Evolutionary conservation across 2,797 vertebrate species (phyloP).

Genomic region (Pteropus rufus): DNA sequence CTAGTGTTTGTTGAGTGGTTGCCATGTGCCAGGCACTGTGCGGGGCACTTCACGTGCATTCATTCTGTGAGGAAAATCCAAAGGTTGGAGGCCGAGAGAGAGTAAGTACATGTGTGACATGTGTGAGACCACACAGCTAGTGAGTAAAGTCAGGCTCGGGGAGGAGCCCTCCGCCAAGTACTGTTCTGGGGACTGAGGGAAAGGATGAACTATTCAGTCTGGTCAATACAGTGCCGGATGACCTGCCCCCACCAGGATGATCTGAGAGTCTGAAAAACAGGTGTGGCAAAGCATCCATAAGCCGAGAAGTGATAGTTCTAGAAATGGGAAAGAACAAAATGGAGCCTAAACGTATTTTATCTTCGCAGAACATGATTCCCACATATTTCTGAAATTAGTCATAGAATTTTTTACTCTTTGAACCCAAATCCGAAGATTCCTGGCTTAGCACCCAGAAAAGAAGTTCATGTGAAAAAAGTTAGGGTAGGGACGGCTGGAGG

Average conservation of each 20-base stretch:
- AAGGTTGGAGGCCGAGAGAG: background rate
- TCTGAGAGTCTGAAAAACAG: background rate
- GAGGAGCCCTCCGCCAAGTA: rapidly evolving
- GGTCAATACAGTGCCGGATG: rapidly evolving
- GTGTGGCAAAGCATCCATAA: background rate
- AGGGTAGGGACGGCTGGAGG: background rate
- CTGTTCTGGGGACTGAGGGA: background rate
- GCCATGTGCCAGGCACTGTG: rapidly evolving
- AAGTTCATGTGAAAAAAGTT: background rate
- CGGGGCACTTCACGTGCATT: rapidly evolving
- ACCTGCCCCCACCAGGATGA: background rate
- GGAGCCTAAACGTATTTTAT: background rate
- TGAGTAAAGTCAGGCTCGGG: background rate
- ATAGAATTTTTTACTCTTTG: background rate
- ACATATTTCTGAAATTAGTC: background rate
- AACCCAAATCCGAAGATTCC: background rate
- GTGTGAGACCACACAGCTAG: background rate
- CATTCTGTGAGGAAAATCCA: background rate
- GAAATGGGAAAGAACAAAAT: background rate
- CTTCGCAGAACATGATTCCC: background rate
- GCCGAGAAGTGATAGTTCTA: background rate
- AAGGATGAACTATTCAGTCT: background rate
- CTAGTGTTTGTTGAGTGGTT: rapidly evolving
- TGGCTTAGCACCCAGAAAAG: background rate
- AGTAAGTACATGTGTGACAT: rapidly evolving